These are phyloP conservation scores for Mormyrops attenuatus DNA, from an alignment of 2,797 vertebrate species.

Conservation along the genomic window DNA sequence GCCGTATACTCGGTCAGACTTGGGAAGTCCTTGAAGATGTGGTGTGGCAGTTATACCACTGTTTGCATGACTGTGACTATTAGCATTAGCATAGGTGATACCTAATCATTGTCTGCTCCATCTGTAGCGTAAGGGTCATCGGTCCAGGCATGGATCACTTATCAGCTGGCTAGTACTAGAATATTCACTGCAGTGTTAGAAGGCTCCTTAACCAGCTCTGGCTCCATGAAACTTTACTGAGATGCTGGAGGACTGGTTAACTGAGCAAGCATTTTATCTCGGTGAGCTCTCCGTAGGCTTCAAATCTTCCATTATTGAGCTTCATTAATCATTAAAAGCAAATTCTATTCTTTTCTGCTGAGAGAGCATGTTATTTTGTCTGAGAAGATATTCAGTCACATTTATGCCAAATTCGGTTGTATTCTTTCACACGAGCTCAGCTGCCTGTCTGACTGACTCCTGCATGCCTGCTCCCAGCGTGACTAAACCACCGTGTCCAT, in stretches of 20 bases:
- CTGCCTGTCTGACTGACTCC: neutral
- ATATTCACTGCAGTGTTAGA: constrained; percentile 20
- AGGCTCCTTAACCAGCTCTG: constrained; percentile 35
- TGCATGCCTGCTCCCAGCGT: neutral
- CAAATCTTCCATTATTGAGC: neutral
- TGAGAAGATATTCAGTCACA: neutral
- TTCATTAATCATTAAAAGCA: neutral
- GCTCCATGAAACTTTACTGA: constrained; percentile 31
- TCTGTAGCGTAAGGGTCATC: neutral
- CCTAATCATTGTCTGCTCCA: neutral
- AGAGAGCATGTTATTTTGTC: neutral
- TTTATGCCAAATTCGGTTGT: neutral
- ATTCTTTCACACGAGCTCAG: neutral
- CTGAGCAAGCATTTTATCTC: constrained; percentile 45
- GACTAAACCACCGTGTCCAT: neutral
- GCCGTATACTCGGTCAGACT: neutral
- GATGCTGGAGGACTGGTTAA: constrained; percentile 49
- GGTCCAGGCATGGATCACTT: constrained; percentile 32
- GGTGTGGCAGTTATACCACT: neutral
- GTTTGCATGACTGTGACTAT: neutral
- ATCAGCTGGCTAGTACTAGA: constrained; percentile 25
- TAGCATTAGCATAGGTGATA: neutral
- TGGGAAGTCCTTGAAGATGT: constrained; percentile 1
- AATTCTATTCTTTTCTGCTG: neutral
- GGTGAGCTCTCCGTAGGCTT: constrained; percentile 41